Percentiles rank a stretch among this genome's conserved stretches.
phyloP scores from a whole-genome alignment of 1,140 invertebrate genomes.

The Diorhabda carinulata region DNA sequence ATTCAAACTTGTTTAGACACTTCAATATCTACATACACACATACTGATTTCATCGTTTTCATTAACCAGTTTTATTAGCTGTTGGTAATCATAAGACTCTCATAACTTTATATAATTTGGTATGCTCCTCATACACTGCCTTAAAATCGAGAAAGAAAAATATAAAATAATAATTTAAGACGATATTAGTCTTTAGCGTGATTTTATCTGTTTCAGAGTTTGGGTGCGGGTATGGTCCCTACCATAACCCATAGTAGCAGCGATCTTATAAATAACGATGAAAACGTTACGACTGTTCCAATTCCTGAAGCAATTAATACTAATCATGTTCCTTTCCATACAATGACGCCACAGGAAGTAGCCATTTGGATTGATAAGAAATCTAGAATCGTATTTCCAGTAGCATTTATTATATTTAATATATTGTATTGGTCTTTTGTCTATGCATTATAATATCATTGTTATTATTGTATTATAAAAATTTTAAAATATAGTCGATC shows the following conservation, averaged over 20 bases:
- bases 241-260: constrained; percentile 62
- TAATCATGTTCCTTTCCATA: constrained; percentile 42
- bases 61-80: too few species aligned
- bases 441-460: constrained; percentile 28
- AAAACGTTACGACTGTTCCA: constrained; percentile 34
- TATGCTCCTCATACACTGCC: too few species aligned
- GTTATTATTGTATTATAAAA: not conserved
- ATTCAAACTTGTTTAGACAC: too few species aligned
- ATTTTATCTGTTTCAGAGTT: constrained; percentile 47
- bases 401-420: constrained; percentile 77
- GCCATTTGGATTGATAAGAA: constrained; percentile 81
- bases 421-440: constrained; percentile 82
- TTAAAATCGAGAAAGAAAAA: too few species aligned
- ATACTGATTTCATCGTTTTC: too few species aligned
- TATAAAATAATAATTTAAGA: too few species aligned
- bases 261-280: constrained; percentile 47
- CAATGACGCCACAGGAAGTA: constrained; percentile 81
- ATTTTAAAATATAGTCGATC: too few species aligned
- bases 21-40: too few species aligned
- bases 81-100: too few species aligned
- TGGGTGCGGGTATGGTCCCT: constrained; percentile 46
- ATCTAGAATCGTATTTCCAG: constrained; percentile 72
- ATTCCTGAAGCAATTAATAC: constrained; percentile 30
- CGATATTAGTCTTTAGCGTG: too few species aligned
- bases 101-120: too few species aligned